A percentile compares a stretch with the other conserved stretches of the same genome.
These are phyloP conservation scores for Corythornis cristatus DNA, from an alignment of 2,113 vertebrate genomes.

Conservation along the genomic window DNA sequence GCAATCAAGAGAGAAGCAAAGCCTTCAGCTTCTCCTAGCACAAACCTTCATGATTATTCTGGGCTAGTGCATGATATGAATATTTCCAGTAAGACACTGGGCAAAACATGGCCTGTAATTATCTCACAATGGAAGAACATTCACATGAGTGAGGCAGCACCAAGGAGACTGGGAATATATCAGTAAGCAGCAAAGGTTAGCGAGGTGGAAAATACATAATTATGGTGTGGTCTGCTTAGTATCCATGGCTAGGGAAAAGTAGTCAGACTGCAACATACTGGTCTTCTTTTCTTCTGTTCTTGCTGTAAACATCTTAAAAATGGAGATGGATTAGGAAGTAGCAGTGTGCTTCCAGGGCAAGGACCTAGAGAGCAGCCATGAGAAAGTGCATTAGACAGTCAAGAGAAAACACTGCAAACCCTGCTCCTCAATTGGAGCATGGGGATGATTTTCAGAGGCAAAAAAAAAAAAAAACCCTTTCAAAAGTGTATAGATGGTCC, in stretches of 20 bases:
- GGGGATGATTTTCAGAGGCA: not conserved
- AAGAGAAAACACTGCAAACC: not conserved
- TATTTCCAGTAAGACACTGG: not conserved
- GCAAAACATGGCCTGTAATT: not conserved
- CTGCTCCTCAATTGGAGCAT: not conserved
- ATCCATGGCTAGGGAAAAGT: not conserved
- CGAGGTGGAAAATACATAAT: not conserved
- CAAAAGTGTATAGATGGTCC: not conserved
- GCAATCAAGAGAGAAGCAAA: not conserved
- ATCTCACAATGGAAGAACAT: not conserved
- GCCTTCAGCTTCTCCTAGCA: not conserved
- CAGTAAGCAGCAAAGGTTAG: not conserved
- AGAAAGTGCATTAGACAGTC: not conserved
- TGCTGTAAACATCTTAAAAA: not conserved
- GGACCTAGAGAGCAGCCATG: not conserved
- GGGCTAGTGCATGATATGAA: not conserved
- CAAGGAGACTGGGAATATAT: not conserved
- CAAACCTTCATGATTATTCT: not conserved
- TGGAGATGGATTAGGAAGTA: not conserved
- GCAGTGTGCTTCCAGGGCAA: not conserved
- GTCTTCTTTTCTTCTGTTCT: not conserved
- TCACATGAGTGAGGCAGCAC: not conserved
- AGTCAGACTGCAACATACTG: not conserved
- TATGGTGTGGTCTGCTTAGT: not conserved
- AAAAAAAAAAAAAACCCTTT: not conserved